Conservation (phyloP, 2,888 invertebrate species). For the Chromoteleia sp. region DNA sequence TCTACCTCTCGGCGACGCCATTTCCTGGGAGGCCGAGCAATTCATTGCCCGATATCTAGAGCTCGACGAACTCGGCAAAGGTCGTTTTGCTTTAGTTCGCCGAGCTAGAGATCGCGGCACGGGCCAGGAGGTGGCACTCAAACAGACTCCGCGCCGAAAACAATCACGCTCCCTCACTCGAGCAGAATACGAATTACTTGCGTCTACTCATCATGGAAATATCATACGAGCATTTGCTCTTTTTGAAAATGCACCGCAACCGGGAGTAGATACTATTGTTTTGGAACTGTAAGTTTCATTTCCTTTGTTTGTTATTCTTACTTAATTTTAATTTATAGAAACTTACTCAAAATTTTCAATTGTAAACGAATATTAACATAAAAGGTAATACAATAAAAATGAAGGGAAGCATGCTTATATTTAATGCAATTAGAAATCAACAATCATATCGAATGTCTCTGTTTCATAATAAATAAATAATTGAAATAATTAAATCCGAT, state of each 20-base stretch:
- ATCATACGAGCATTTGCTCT: slow-evolving; percentile 91
- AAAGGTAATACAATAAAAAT: too few relatives aligned
- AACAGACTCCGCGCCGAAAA: slow-evolving; percentile 88
- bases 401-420: too few relatives aligned
- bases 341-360: too few relatives aligned
- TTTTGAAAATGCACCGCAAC: slow-evolving; percentile 90
- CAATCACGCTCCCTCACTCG: slow-evolving; percentile 89
- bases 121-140: slow-evolving; percentile 91
- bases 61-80: slow-evolving; percentile 89
- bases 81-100: slow-evolving; percentile 90
- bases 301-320: not conserved
- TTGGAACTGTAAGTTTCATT: slow-evolving; percentile 88
- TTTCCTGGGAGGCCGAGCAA: slow-evolving; percentile 90
- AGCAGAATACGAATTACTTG: slow-evolving; percentile 90
- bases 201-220: slow-evolving; percentile 89
- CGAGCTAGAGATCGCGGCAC: slow-evolving; percentile 91
- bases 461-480: too few relatives aligned
- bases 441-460: too few relatives aligned
- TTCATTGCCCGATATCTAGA: slow-evolving; percentile 87
- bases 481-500: too few relatives aligned
- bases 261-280: slow-evolving; percentile 90
- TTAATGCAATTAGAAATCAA: too few relatives aligned
- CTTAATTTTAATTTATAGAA: not conserved
- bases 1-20: slow-evolving; percentile 87
- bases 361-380: too few relatives aligned